Evolutionary conservation across 2,888 invertebrate species (phyloP).

Genomic region (Caenorhabditis sinica): DNA sequence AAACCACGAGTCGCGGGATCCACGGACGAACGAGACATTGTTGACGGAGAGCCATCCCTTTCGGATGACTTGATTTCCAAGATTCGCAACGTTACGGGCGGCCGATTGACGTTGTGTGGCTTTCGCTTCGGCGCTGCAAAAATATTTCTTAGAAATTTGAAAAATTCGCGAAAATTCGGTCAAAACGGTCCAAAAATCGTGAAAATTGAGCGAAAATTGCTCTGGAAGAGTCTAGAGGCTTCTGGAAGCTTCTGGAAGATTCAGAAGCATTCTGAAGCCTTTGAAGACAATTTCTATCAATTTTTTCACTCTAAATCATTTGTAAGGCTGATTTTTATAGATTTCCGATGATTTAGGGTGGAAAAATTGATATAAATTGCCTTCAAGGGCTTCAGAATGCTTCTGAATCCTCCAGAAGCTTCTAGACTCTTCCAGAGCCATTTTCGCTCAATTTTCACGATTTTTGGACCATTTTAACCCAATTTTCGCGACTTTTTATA

Average conservation of each 20-base stretch:
- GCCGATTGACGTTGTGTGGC: slow-evolving; percentile 86
- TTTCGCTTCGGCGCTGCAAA: slow-evolving; percentile 92
- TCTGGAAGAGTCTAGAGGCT: background rate
- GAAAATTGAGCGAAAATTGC: background rate
- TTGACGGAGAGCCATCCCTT: slow-evolving; percentile 99
- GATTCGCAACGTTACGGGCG: slow-evolving; percentile 85
- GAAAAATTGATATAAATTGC: background rate
- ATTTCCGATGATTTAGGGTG: background rate
- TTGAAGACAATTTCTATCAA: too few species aligned
- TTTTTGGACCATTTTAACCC: background rate
- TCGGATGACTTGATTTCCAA: slow-evolving; percentile 89
- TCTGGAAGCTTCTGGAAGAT: too few species aligned
- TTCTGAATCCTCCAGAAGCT: too few species aligned
- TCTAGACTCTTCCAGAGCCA: background rate
- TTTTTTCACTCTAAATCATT: background rate
- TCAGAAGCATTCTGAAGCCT: background rate
- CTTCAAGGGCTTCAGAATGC: background rate
- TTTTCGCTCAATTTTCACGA: background rate
- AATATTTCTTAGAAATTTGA: background rate
- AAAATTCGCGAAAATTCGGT: background rate
- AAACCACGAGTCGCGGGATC: slow-evolving; percentile 99
- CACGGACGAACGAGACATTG: slow-evolving; percentile 99
- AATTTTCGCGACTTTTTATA: background rate
- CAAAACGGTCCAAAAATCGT: background rate
- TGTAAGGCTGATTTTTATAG: too few species aligned